phyloP scores from a whole-genome alignment of 2,113 vertebrate genomes.

The Gorsachius goisagi region DNA sequence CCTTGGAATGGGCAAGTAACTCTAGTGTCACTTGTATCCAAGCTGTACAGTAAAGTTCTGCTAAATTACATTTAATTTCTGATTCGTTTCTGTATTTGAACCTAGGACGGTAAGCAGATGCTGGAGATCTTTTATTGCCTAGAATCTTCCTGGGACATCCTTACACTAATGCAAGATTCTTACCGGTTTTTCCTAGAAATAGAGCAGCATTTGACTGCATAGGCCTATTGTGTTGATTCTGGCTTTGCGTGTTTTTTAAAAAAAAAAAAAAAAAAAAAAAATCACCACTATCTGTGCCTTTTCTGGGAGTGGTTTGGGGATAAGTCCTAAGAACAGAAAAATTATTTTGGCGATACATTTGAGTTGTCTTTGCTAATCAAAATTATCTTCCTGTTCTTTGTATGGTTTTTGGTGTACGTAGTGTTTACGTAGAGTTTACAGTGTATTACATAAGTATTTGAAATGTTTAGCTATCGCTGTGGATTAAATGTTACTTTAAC shows the following conservation, averaged over 20 bases:
- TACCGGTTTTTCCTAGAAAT: not conserved
- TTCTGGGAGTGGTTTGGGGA: slow-evolving; percentile 45
- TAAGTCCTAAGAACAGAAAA: slow-evolving; percentile 44
- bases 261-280: not conserved
- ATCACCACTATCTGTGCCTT: slow-evolving; percentile 28
- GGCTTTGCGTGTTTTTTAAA: not conserved
- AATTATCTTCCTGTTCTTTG: slow-evolving; percentile 45
- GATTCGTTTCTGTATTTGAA: not conserved
- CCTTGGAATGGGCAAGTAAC: not conserved
- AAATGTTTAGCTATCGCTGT: slow-evolving; percentile 4
- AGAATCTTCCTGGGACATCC: not conserved
- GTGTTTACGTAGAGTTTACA: not conserved
- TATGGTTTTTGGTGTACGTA: not conserved
- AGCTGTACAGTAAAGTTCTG: not conserved
- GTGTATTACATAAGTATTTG: not conserved
- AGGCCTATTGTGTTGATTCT: slow-evolving; percentile 24
- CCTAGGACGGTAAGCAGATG: not conserved
- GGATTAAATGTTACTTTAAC: slow-evolving; percentile 25
- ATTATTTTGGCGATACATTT: slow-evolving; percentile 13
- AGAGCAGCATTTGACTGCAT: not conserved
- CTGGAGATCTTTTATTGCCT: not conserved
- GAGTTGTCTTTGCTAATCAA: slow-evolving; percentile 34
- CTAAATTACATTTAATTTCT: not conserved
- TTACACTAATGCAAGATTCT: not conserved
- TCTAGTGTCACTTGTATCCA: not conserved